A percentile compares a stretch with the other conserved stretches of the same genome.
Evolutionary conservation across 2,797 vertebrate genomes (phyloP).

Genomic region (Gila robusta): DNA sequence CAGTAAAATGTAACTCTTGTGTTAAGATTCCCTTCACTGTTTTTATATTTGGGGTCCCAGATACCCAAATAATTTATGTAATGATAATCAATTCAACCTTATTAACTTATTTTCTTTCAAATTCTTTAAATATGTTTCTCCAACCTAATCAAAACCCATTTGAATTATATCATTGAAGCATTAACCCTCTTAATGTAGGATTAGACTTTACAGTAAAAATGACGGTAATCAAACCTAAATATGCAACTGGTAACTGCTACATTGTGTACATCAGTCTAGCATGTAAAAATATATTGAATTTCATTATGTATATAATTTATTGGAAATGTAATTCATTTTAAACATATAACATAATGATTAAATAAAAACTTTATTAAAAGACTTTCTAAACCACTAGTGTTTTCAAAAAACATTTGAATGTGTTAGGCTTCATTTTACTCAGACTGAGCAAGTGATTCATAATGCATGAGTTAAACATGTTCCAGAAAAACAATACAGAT

Average conservation of each 20-base stretch:
- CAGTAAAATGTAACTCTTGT: neutral
- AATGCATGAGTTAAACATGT: constrained; percentile 11
- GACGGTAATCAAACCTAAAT: neutral
- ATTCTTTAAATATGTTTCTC: neutral
- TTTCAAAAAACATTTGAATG: neutral
- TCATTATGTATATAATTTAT: neutral
- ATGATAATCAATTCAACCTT: neutral
- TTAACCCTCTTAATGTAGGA: neutral
- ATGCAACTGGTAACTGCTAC: neutral
- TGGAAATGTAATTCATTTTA: neutral
- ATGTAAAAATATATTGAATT: neutral
- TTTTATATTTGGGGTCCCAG: neutral
- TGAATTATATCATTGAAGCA: neutral
- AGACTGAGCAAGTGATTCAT: constrained; percentile 1
- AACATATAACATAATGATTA: neutral
- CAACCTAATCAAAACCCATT: neutral
- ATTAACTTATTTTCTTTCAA: neutral
- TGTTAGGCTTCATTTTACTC: neutral
- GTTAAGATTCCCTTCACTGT: neutral
- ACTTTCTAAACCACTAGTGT: neutral
- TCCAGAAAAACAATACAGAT: constrained; percentile 25
- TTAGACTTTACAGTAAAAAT: neutral
- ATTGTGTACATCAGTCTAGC: neutral
- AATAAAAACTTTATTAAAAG: neutral
- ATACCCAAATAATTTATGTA: neutral